phyloP scores from a whole-genome alignment of 1,140 invertebrate genomes.

The Pantala flavescens region DNA sequence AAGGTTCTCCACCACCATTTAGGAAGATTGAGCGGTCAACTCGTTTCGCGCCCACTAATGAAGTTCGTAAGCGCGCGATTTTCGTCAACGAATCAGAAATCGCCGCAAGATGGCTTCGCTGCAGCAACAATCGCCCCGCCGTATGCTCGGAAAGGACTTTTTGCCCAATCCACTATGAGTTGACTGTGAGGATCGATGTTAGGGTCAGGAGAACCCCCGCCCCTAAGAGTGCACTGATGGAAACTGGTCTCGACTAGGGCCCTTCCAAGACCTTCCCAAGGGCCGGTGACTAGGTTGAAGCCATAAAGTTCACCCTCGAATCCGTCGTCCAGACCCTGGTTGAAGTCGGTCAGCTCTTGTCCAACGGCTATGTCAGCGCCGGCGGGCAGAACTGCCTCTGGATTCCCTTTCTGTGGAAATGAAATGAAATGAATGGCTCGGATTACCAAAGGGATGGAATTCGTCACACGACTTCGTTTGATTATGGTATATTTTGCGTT shows the following conservation, averaged over 20 bases:
- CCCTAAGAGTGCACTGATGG: background rate
- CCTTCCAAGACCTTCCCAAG: background rate
- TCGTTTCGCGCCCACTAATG: too few species aligned
- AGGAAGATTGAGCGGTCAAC: too few species aligned
- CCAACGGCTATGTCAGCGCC: conserved; percentile 52
- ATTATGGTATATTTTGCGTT: conserved; percentile 16
- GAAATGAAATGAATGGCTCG: too few species aligned
- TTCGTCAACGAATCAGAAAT: conserved; percentile 32
- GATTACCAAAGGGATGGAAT: too few species aligned
- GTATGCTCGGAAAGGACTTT: conserved; percentile 42
- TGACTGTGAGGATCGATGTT: conserved; percentile 27
- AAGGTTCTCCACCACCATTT: too few species aligned
- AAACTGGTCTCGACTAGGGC: background rate
- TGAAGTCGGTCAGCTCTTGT: conserved; percentile 52
- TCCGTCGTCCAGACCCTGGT: conserved; percentile 49
- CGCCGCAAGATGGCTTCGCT: conserved; percentile 36
- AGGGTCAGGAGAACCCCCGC: background rate
- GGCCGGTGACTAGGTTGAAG: conserved; percentile 47
- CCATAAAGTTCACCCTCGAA: conserved; percentile 55
- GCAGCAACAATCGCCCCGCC: conserved; percentile 44
- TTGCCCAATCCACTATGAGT: conserved; percentile 35
- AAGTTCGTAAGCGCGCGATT: too few species aligned
- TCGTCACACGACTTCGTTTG: conserved; percentile 14
- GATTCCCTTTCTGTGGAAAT: background rate
- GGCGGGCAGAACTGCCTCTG: conserved; percentile 39